phyloP scores from a whole-genome alignment of 2,888 invertebrate genomes.

The Eupithecia tripunctaria region DNA sequence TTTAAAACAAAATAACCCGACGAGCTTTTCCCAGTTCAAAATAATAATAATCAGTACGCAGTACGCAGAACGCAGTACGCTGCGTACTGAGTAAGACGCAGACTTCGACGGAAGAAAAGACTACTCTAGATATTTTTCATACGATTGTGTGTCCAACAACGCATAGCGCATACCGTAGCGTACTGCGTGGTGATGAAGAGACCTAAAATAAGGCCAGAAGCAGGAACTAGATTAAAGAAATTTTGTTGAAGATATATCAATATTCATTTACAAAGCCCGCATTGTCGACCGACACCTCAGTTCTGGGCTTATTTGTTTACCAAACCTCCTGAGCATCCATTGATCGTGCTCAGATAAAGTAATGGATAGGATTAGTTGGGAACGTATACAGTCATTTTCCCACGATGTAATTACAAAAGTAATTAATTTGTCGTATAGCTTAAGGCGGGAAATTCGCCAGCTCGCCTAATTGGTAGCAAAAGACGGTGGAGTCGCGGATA shows the following conservation, averaged over 20 bases:
- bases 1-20: too few relatives aligned
- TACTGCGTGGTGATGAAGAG: too few relatives aligned
- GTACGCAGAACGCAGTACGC: too few relatives aligned
- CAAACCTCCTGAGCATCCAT: conserved; percentile 20
- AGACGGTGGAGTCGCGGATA: neutral
- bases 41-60: too few relatives aligned
- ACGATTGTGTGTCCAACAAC: too few relatives aligned
- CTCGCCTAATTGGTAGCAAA: conserved; percentile 32
- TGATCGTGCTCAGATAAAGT: conserved; percentile 11
- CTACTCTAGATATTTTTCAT: too few relatives aligned
- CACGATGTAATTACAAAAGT: conserved; percentile 33
- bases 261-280: neutral
- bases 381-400: conserved; percentile 28
- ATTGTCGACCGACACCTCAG: neutral
- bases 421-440: conserved; percentile 38
- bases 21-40: too few relatives aligned
- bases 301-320: neutral
- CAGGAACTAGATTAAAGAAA: neutral
- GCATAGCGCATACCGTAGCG: too few relatives aligned
- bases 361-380: conserved; percentile 31
- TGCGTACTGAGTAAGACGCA: too few relatives aligned
- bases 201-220: too few relatives aligned
- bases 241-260: neutral
- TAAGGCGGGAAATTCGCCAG: conserved; percentile 27
- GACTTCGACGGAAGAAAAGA: too few relatives aligned